These are phyloP conservation scores for Hypena proboscidalis DNA, from an alignment of 2,888 invertebrate species.

Conservation along the genomic window DNA sequence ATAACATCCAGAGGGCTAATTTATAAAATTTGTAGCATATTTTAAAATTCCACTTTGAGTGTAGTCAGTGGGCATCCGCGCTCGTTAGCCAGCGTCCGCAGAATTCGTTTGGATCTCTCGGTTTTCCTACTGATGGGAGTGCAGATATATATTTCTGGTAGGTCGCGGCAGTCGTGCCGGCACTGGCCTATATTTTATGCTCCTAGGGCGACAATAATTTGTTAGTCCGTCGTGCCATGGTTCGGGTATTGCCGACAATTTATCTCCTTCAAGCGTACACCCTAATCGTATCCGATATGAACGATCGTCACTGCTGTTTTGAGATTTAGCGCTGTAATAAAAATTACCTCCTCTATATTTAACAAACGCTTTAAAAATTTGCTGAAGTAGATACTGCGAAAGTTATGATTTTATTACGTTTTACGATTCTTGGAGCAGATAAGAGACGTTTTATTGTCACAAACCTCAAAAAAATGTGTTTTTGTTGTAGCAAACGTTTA, in stretches of 20 bases:
- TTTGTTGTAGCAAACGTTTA: conserved; percentile 12
- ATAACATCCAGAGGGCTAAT: background rate
- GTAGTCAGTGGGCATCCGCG: conserved; percentile 26
- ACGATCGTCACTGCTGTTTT: conserved; percentile 54
- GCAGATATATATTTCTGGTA: conserved; percentile 66
- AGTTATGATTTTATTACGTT: conserved; percentile 11
- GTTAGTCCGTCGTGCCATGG: conserved; percentile 73
- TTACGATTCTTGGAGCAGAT: conserved; percentile 22
- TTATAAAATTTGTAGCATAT: background rate
- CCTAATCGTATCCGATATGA: conserved; percentile 67
- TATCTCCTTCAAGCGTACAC: conserved; percentile 67
- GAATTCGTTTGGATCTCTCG: conserved; percentile 39
- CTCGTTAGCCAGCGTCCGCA: conserved; percentile 20
- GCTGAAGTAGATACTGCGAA: background rate
- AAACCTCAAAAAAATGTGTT: conserved; percentile 5
- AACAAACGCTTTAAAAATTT: conserved; percentile 16
- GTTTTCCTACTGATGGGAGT: conserved; percentile 52
- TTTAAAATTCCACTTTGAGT: conserved; percentile 5
- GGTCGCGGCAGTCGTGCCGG: conserved; percentile 60
- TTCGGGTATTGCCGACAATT: conserved; percentile 67
- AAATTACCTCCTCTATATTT: conserved; percentile 33
- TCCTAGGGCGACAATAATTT: conserved; percentile 81
- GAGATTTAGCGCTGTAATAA: conserved; percentile 40
- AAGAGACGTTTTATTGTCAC: conserved; percentile 19
- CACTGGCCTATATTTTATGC: conserved; percentile 72